phyloP scores from a whole-genome alignment of 2,113 vertebrate genomes.

The Desmodus rotundus region DNA sequence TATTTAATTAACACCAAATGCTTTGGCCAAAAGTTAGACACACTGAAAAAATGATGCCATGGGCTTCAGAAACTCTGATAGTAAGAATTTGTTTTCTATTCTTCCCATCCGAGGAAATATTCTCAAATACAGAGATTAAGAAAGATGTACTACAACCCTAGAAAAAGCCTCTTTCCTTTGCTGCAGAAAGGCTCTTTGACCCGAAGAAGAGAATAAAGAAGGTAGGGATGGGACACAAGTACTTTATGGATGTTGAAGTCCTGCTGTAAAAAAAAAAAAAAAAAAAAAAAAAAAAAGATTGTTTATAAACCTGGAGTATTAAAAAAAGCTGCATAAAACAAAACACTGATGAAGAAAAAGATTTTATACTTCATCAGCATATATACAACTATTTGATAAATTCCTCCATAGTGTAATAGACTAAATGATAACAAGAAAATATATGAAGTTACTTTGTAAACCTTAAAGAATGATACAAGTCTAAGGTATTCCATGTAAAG shows the following conservation, averaged over 20 bases:
- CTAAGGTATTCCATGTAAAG: neutral
- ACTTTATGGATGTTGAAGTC: neutral
- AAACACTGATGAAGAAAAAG: neutral
- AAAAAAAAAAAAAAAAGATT: neutral
- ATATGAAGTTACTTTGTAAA: neutral
- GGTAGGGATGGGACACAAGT: neutral
- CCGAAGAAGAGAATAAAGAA: neutral
- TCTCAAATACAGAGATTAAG: neutral
- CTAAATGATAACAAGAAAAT: neutral
- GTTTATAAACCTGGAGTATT: neutral
- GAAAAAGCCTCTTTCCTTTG: neutral
- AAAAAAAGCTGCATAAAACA: neutral
- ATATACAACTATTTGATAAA: neutral
- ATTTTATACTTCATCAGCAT: neutral
- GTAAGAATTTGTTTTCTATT: neutral
- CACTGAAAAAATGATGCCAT: neutral
- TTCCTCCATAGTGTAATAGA: neutral
- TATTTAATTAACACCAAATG: neutral
- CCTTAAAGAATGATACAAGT: neutral
- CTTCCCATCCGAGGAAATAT: neutral
- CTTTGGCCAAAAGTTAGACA: neutral
- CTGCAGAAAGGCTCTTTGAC: neutral
- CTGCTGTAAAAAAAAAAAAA: neutral
- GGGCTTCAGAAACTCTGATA: neutral
- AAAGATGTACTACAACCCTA: neutral